Percentiles rank a stretch among this genome's conserved stretches.
Evolutionary conservation across 2,113 vertebrate species (phyloP).

Genomic region (Hippocampus zosterae): DNA sequence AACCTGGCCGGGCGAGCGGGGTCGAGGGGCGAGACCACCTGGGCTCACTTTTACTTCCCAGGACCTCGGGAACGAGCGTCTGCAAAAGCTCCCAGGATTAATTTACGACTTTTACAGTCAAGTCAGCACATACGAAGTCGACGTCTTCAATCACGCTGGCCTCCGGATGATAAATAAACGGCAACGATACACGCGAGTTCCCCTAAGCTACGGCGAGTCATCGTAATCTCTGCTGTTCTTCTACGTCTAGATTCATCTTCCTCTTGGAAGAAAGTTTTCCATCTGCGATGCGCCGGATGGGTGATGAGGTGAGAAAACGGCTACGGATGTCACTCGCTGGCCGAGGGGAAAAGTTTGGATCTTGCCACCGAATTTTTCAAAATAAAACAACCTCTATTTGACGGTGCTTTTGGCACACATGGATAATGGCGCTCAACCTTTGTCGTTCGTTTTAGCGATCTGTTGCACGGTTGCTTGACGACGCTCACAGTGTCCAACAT

Average conservation of each 20-base stretch:
- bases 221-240: constrained; percentile 42
- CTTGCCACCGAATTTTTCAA: constrained; percentile 14
- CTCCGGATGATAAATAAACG: constrained; percentile 60
- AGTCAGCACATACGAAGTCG: constrained; percentile 53
- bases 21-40: constrained; percentile 61
- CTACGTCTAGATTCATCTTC: constrained; percentile 43
- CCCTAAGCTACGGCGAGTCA: constrained; percentile 10
- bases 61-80: constrained; percentile 52
- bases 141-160: constrained; percentile 61
- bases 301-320: constrained; percentile 66
- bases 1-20: constrained; percentile 22
- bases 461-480: too few relatives aligned
- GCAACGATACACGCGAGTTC: constrained; percentile 18
- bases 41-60: constrained; percentile 59
- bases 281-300: constrained; percentile 43
- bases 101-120: constrained; percentile 65
- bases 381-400: constrained; percentile 1
- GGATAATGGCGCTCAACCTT: too few relatives aligned
- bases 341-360: constrained; percentile 1
- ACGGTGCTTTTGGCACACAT: neutral
- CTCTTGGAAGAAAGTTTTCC: constrained; percentile 49
- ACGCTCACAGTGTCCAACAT: neutral
- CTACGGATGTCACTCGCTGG: constrained; percentile 28
- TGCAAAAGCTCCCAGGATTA: constrained; percentile 58
- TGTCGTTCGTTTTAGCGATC: too few relatives aligned